phyloP scores from a whole-genome alignment of 2,113 vertebrate species.

The Holacanthus passer region DNA sequence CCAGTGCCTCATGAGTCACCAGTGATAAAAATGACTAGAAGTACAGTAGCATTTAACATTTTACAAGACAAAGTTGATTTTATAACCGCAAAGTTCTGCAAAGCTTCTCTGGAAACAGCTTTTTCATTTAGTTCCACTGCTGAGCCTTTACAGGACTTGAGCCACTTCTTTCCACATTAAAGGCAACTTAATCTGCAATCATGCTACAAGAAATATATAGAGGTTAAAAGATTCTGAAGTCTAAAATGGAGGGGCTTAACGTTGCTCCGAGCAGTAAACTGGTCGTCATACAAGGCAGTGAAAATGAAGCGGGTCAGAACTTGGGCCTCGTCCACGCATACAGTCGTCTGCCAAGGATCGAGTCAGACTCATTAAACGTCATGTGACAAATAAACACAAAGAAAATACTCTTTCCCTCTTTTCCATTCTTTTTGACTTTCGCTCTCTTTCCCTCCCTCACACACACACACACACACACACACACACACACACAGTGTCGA shows the following conservation, averaged over 20 bases:
- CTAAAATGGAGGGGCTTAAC: neutral
- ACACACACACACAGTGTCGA: slow-evolving; percentile 7
- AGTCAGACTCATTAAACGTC: slow-evolving; percentile 22
- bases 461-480: slow-evolving; percentile 2
- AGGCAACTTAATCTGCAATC: slow-evolving; percentile 33
- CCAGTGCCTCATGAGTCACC: slow-evolving; percentile 23
- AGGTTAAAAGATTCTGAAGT: slow-evolving; percentile 15
- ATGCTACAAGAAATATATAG: neutral
- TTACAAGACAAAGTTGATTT: slow-evolving; percentile 29
- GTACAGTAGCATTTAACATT: slow-evolving; percentile 30
- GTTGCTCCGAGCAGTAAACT: neutral
- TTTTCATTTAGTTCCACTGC: slow-evolving; percentile 20
- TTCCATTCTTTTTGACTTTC: slow-evolving; percentile 15
- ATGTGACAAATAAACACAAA: slow-evolving; percentile 66
- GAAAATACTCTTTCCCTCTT: slow-evolving; percentile 38
- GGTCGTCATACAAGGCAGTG: slow-evolving; percentile 4
- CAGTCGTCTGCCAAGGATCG: slow-evolving; percentile 21
- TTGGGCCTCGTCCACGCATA: slow-evolving; percentile 15
- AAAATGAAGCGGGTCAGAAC: slow-evolving; percentile 41
- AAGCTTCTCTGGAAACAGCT: slow-evolving; percentile 24
- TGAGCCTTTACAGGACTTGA: neutral
- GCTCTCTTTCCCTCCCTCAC: neutral
- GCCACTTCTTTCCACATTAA: slow-evolving; percentile 44
- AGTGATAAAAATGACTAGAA: slow-evolving; percentile 21
- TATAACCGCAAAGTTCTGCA: slow-evolving; percentile 1